Conservation (phyloP, 35 echinoderm and acorn worm genomes). For the Holothuria glaberrima region DNA sequence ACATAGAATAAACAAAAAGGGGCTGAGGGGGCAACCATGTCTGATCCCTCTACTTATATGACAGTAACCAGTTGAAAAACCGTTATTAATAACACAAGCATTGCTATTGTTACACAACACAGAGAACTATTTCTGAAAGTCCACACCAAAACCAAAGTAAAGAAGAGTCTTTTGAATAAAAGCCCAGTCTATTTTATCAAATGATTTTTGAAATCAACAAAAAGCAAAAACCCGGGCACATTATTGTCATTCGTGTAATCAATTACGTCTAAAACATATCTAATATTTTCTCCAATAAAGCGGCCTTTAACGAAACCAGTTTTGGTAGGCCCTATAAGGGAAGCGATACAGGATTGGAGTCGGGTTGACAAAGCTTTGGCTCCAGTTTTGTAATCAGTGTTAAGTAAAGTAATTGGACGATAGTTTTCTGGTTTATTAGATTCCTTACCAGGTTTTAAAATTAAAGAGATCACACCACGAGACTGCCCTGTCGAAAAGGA, state of each 20-base stretch:
- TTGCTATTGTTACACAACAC: too few species aligned
- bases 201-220: not conserved
- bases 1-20: too few species aligned
- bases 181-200: too few species aligned
- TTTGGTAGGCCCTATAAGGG: not conserved
- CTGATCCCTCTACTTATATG: too few species aligned
- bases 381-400: slow-evolving; percentile 1
- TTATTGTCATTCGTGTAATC: not conserved
- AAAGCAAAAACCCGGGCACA: not conserved
- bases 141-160: too few species aligned
- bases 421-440: not conserved
- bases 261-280: not conserved
- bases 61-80: too few species aligned
- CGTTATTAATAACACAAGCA: too few species aligned
- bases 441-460: slow-evolving; percentile 6
- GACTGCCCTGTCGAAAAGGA: not conserved
- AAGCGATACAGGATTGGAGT: not conserved
- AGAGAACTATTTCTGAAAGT: too few species aligned
- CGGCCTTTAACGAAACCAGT: not conserved
- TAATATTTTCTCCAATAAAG: not conserved
- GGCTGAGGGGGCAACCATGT: too few species aligned
- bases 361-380: not conserved
- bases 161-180: too few species aligned
- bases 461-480: slow-evolving; percentile 1
- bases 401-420: slow-evolving; percentile 13